These are phyloP conservation scores for Psylliodes chrysocephalus DNA, from an alignment of 2,888 invertebrate species.

Conservation along the genomic window DNA sequence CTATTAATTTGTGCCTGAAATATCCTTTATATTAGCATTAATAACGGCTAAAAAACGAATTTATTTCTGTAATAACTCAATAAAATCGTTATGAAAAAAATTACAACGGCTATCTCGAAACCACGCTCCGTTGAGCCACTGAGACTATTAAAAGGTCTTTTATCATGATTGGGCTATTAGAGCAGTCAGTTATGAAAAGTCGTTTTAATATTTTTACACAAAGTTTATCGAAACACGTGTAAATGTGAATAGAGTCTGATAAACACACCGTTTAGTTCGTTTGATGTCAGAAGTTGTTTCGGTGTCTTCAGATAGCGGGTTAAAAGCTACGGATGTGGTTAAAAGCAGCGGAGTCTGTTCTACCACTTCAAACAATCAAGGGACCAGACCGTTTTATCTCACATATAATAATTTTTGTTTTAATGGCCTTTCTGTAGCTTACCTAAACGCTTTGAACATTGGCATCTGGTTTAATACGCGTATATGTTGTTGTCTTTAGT, in stretches of 20 bases:
- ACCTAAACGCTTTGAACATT: slow-evolving; percentile 39
- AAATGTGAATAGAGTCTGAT: slow-evolving; percentile 37
- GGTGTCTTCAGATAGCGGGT: slow-evolving; percentile 54
- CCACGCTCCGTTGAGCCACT: slow-evolving; percentile 8
- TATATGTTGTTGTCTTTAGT: slow-evolving; percentile 21
- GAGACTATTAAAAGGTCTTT: slow-evolving; percentile 15
- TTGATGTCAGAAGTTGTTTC: slow-evolving; percentile 47
- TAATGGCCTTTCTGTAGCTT: slow-evolving; percentile 39
- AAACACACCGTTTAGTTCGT: slow-evolving; percentile 35
- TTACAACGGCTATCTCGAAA: not conserved
- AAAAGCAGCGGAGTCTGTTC: slow-evolving; percentile 44
- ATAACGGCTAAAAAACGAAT: not conserved
- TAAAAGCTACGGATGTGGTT: slow-evolving; percentile 55
- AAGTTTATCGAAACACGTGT: slow-evolving; percentile 37
- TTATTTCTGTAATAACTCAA: slow-evolving; percentile 3
- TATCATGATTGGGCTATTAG: slow-evolving; percentile 22
- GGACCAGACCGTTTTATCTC: slow-evolving; percentile 45
- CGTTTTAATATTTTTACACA: slow-evolving; percentile 27
- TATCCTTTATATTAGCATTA: not conserved
- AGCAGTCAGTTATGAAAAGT: slow-evolving; percentile 29
- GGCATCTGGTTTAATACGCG: slow-evolving; percentile 36
- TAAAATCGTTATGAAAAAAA: not conserved
- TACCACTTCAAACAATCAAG: slow-evolving; percentile 50
- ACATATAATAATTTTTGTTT: slow-evolving; percentile 40
- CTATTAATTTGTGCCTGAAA: not conserved